Evolutionary conservation across 2,888 invertebrate genomes (phyloP), one percentile per base, ranked within the genome.

Genomic region (Epirrhoe alternata): DNA sequence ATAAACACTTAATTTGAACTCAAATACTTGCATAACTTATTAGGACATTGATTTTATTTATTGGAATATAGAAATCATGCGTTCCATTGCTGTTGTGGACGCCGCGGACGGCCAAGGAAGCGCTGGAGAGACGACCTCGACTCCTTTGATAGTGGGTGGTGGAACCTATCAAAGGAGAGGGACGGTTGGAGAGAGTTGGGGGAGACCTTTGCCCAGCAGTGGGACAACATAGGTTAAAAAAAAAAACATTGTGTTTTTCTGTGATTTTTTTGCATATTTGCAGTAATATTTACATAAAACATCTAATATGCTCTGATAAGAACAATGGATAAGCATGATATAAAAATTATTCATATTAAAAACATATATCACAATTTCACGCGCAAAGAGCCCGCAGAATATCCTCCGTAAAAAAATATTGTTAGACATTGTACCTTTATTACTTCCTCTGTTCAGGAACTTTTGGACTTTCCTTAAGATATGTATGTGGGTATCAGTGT

Each of bases 341-440:
- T 64, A 68, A 61, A n/a, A 58, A 64, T 68, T 64, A 68, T 68
- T 68, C 64, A 64, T 71, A 73, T 73, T 74, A 70, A 71, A 71
- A 66, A 59, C 66, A 65, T 67, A 68, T 61, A 66, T 73, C 70
- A 66, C 69, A 71, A 72, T 66, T 50, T 66, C 62, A 49, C 59
- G 52, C 53, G 50, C 31, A 64, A 57, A 57, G 64, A 61, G 64
- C 59, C 66, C 67, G 68, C 70, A 67, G 68, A 70, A 67, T 69
- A 67, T 65, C 60, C 69, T 74, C 38, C 70, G 71, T 74, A 73
- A 72, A 74, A 74, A 74, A 68, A 74, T 72, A 72, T 72, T 68
- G 72, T 70, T 66, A 68, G 70, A 70, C 72, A 72, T 72, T 72
- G 72, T 74, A 72, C 74, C 72, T 74, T 72, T 74, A 73, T 71